A percentile compares a stretch with the other conserved stretches of the same genome.
Conservation (phyloP, 2,113 vertebrate genomes). For the Cololabis saira region DNA sequence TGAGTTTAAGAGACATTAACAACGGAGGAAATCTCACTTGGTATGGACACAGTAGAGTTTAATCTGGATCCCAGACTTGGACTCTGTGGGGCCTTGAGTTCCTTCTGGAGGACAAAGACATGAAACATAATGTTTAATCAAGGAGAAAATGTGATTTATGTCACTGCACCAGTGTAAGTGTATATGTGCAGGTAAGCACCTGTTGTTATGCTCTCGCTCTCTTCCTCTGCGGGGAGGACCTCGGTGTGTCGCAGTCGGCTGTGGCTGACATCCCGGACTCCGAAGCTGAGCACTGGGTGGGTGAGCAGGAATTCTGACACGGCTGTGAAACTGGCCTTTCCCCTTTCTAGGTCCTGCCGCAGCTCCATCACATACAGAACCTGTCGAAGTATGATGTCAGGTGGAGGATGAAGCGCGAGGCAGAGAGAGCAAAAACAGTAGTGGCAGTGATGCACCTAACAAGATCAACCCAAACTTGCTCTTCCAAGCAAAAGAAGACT, state of each 20-base stretch:
- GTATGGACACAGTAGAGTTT: conserved; percentile 98
- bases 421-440: background rate
- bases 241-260: conserved; percentile 90
- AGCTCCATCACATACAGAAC: conserved; percentile 98
- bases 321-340: conserved; percentile 93
- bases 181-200: conserved; percentile 71
- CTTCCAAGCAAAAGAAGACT: too few relatives aligned
- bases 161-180: background rate
- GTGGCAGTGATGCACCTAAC: too few relatives aligned
- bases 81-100: conserved; percentile 86
- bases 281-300: conserved; percentile 97
- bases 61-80: conserved; percentile 92
- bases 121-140: background rate
- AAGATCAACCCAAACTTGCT: too few relatives aligned
- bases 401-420: background rate
- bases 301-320: conserved; percentile 97
- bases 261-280: conserved; percentile 91
- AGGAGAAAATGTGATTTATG: background rate
- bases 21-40: conserved; percentile 85
- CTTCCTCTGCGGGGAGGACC: conserved; percentile 93
- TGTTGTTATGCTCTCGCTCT: conserved; percentile 87
- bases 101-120: conserved; percentile 83
- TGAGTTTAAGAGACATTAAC: too few relatives aligned
- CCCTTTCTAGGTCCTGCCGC: conserved; percentile 93
- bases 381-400: conserved; percentile 68